Percentiles rank a stretch among this genome's conserved stretches.
phyloP scores from a whole-genome alignment of 64 coral and sea anemone species.

The Dendrophyllia cribrosa region DNA sequence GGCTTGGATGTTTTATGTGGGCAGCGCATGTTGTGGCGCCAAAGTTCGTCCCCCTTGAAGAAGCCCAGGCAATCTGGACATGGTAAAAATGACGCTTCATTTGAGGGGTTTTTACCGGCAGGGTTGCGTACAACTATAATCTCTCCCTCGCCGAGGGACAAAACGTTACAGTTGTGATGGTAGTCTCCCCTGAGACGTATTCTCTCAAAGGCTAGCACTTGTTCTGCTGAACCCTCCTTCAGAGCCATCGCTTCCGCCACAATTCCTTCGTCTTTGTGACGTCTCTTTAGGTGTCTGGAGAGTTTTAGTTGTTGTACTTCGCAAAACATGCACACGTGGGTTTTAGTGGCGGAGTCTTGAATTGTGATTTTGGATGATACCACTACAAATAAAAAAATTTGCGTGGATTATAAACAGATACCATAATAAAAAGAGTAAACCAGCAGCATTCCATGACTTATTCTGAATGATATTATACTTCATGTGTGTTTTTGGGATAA shows the following conservation, averaged over 20 bases:
- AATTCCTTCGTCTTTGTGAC: conserved; percentile 26
- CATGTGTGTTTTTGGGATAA: too few species aligned
- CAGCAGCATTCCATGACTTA: too few species aligned
- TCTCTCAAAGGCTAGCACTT: conserved; percentile 28
- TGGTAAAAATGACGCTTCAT: background rate
- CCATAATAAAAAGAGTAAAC: too few species aligned
- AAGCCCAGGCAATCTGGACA: conserved; percentile 38
- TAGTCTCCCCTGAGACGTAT: conserved; percentile 56
- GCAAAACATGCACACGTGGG: too few species aligned
- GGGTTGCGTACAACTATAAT: conserved; percentile 48
- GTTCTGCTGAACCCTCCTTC: background rate
- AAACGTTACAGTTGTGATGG: conserved; percentile 63
- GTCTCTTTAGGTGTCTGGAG: background rate
- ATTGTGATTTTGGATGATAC: too few species aligned
- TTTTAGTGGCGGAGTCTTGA: too few species aligned
- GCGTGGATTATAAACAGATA: too few species aligned
- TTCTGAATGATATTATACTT: too few species aligned
- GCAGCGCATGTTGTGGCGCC: conserved; percentile 41
- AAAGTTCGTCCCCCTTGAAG: conserved; percentile 33
- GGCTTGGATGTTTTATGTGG: background rate
- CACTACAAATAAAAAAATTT: too few species aligned
- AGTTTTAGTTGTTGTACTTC: background rate
- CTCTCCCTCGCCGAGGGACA: conserved; percentile 28
- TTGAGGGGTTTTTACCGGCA: background rate
- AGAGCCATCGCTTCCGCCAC: conserved; percentile 30